These are phyloP conservation scores for Trichomalopsis sarcophagae DNA, from an alignment of 1,140 invertebrate genomes.

Conservation along the genomic window DNA sequence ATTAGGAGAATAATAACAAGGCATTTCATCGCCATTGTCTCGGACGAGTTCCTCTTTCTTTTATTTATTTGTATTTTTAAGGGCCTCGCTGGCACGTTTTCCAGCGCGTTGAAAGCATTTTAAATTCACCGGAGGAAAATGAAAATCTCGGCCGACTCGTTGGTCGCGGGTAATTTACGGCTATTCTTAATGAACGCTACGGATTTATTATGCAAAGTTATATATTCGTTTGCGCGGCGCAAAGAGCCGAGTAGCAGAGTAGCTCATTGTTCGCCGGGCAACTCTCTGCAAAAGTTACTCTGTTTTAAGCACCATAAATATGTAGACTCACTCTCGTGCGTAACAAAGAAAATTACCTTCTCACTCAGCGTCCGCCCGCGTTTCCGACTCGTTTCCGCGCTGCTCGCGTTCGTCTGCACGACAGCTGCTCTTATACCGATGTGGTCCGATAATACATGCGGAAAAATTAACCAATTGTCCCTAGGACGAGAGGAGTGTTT, in stretches of 20 bases:
- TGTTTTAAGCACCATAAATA: neutral
- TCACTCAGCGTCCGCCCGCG: too few species aligned
- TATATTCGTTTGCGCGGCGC: neutral
- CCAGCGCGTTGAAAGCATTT: neutral
- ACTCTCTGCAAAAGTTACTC: neutral
- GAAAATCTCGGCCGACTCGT: neutral
- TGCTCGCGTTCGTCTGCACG: neutral
- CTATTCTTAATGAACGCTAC: neutral
- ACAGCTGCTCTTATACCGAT: neutral
- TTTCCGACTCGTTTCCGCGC: too few species aligned
- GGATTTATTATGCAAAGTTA: neutral
- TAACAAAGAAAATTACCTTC: neutral
- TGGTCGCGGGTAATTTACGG: neutral
- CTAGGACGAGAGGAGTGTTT: neutral
- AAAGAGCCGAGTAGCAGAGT: neutral
- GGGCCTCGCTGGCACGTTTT: neutral
- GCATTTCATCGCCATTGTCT: too few species aligned
- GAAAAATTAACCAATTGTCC: neutral
- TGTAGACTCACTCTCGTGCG: neutral
- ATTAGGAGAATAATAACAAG: neutral
- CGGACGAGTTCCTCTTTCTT: neutral
- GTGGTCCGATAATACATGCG: neutral
- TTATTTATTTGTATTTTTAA: neutral
- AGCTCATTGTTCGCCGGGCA: neutral
- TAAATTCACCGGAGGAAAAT: neutral